Conservation (phyloP, 2,888 invertebrate genomes). For the Punctoribates punctum region DNA sequence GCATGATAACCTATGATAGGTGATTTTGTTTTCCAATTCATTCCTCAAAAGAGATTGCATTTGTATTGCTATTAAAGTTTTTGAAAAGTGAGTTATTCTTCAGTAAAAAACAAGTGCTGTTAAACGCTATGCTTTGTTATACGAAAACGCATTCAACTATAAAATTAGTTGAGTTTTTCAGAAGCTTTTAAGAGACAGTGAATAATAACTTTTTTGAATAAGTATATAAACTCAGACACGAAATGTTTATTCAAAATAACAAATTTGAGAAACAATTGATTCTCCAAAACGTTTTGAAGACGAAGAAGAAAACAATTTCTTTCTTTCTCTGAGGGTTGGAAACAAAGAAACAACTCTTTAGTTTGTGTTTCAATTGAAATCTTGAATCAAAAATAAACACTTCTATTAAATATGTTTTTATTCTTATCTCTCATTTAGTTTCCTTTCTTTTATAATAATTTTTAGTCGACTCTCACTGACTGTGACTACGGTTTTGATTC, state of each 20-base stretch:
- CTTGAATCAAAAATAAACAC: slow-evolving; percentile 12
- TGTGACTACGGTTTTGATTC: not conserved
- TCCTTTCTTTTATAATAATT: not conserved
- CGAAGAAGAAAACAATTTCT: slow-evolving; percentile 2
- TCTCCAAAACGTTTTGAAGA: slow-evolving; percentile 2
- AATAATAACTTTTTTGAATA: not conserved
- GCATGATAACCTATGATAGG: too few relatives aligned
- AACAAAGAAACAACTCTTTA: slow-evolving; percentile 17
- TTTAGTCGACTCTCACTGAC: slow-evolving; percentile 1
- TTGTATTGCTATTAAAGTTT: too few relatives aligned
- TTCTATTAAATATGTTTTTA: not conserved
- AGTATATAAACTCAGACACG: slow-evolving; percentile 15
- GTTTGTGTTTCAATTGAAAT: not conserved
- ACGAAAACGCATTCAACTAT: slow-evolving; percentile 12
- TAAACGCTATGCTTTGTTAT: slow-evolving; percentile 14
- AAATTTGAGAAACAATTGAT: slow-evolving; percentile 18
- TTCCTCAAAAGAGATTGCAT: too few relatives aligned
- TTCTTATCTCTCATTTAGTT: slow-evolving; percentile 1
- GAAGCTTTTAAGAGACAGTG: not conserved
- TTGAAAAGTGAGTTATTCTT: not conserved
- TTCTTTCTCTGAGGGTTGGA: not conserved
- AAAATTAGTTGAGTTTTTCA: slow-evolving; percentile 25
- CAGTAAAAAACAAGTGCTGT: not conserved
- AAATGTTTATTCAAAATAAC: slow-evolving; percentile 31
- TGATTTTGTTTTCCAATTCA: too few relatives aligned